A percentile compares a stretch with the other conserved stretches of the same genome.
Conservation (phyloP, 2,797 vertebrate genomes). For the Etheostoma nigrum region DNA sequence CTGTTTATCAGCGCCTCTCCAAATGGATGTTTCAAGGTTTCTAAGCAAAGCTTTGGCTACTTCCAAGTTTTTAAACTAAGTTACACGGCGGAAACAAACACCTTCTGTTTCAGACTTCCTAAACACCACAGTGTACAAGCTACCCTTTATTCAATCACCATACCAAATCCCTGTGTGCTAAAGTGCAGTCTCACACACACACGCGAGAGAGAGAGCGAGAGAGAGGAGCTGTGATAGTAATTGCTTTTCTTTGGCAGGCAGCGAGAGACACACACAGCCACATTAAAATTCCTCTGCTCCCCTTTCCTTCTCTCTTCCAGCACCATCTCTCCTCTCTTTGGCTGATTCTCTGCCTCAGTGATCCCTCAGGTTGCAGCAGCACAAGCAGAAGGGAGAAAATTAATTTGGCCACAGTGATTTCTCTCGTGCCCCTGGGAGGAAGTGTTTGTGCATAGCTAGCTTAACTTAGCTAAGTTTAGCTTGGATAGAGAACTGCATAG, state of each 20-base stretch:
- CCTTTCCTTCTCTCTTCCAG: slow-evolving; percentile 73
- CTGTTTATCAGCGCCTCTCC: slow-evolving; percentile 58
- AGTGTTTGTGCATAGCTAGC: slow-evolving; percentile 72
- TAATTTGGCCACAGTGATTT: slow-evolving; percentile 79
- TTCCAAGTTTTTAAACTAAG: slow-evolving; percentile 27
- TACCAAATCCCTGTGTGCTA: slow-evolving; percentile 45
- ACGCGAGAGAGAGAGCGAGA: not conserved
- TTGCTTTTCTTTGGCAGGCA: slow-evolving; percentile 81
- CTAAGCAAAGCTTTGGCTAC: slow-evolving; percentile 16
- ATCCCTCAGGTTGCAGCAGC: slow-evolving; percentile 77
- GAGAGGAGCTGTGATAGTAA: slow-evolving; percentile 74
- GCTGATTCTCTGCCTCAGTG: slow-evolving; percentile 73
- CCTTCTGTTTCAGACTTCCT: slow-evolving; percentile 28
- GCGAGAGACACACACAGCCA: slow-evolving; percentile 73
- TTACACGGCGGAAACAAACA: slow-evolving; percentile 21
- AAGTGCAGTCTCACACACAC: slow-evolving; percentile 29
- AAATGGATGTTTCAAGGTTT: slow-evolving; percentile 37
- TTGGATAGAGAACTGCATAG: slow-evolving; percentile 70
- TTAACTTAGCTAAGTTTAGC: slow-evolving; percentile 68
- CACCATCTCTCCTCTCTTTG: slow-evolving; percentile 66
- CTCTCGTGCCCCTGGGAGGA: slow-evolving; percentile 53
- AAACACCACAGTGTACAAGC: slow-evolving; percentile 43
- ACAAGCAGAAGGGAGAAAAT: slow-evolving; percentile 79
- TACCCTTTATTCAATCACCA: slow-evolving; percentile 46
- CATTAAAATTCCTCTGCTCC: slow-evolving; percentile 84